Conservation (phyloP, 2,797 vertebrate species). For the Bradypodion pumilum region DNA sequence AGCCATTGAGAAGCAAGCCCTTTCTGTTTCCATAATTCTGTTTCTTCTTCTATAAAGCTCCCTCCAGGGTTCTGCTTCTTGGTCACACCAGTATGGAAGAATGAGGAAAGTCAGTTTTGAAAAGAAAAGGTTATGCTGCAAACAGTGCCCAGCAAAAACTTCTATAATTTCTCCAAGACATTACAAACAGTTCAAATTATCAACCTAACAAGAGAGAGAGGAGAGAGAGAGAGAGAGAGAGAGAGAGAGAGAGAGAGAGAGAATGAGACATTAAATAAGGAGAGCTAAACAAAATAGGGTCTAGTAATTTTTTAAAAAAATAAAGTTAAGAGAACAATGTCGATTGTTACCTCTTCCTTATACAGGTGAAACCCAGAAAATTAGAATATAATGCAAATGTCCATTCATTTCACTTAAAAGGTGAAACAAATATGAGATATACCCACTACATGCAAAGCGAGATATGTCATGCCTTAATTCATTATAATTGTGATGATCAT, state of each 20-base stretch:
- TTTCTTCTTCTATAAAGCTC: not conserved
- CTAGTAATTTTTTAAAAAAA: not conserved
- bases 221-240: not conserved
- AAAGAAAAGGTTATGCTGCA: not conserved
- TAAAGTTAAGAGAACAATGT: not conserved
- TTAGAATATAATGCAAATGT: too few relatives aligned
- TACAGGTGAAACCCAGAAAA: too few relatives aligned
- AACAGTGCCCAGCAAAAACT: not conserved
- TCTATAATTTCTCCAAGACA: not conserved
- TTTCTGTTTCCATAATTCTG: not conserved
- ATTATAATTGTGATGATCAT: too few relatives aligned
- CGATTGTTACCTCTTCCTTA: not conserved
- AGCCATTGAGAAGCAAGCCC: not conserved
- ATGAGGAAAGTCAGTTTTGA: not conserved
- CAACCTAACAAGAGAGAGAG: not conserved
- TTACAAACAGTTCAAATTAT: not conserved
- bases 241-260: too few relatives aligned
- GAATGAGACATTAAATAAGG: not conserved
- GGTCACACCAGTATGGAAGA: not conserved
- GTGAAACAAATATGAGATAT: too few relatives aligned
- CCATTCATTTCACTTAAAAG: too few relatives aligned
- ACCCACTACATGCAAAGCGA: too few relatives aligned
- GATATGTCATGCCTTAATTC: too few relatives aligned
- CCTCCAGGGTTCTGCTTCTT: not conserved
- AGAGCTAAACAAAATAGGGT: not conserved